phyloP scores from a whole-genome alignment of 2,888 invertebrate species.

The Drosophila subsilvestris region DNA sequence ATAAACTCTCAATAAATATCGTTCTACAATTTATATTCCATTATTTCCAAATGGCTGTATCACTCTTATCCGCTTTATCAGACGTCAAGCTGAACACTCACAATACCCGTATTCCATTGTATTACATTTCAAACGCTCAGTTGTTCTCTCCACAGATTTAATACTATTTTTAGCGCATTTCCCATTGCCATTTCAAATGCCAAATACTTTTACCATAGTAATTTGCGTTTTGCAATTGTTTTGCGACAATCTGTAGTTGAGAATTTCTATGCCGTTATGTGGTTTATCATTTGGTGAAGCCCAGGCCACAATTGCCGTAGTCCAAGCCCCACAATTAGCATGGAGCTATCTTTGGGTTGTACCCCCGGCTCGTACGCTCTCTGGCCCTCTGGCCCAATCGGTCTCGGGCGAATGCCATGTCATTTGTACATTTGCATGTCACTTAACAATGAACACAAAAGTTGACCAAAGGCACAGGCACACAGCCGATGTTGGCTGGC shows the following conservation, averaged over 20 bases:
- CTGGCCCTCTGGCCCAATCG: neutral
- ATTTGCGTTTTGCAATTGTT: slow-evolving; percentile 13
- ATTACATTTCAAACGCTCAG: neutral
- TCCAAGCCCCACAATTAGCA: slow-evolving; percentile 58
- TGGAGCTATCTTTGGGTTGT: slow-evolving; percentile 15
- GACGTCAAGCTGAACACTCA: neutral
- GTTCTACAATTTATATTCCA: too few species aligned
- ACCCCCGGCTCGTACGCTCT: slow-evolving; percentile 2
- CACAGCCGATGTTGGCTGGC: neutral
- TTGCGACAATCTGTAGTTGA: neutral
- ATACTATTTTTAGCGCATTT: neutral
- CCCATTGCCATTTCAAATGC: neutral
- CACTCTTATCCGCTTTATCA: too few species aligned
- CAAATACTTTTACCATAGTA: neutral
- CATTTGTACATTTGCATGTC: slow-evolving; percentile 75
- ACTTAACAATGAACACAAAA: slow-evolving; percentile 59
- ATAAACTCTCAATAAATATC: too few species aligned
- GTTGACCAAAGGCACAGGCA: slow-evolving; percentile 25
- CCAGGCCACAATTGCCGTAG: slow-evolving; percentile 41
- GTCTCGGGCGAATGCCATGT: slow-evolving; percentile 53
- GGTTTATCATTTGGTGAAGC: slow-evolving; percentile 20
- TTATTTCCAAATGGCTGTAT: too few species aligned
- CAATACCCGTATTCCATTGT: neutral
- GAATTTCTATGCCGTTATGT: neutral
- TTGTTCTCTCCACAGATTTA: neutral